These are phyloP conservation scores for Gallirallus australis DNA, from an alignment of 2,797 vertebrate species.

Conservation along the genomic window DNA sequence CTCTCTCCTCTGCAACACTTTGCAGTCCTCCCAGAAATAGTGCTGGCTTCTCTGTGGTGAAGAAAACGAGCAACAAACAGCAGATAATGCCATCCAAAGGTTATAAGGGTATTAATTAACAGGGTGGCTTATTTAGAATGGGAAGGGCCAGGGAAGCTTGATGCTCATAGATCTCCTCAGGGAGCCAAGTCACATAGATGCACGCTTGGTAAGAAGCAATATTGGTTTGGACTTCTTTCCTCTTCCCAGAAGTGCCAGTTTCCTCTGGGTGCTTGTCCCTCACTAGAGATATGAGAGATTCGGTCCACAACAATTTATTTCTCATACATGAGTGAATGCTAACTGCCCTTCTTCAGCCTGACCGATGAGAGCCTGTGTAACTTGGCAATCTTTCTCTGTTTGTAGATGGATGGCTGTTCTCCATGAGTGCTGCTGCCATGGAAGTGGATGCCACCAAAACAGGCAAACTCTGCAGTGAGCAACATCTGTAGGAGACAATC, in stretches of 20 bases:
- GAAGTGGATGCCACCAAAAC: background rate
- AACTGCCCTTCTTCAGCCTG: background rate
- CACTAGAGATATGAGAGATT: background rate
- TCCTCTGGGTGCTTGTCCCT: background rate
- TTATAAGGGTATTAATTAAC: background rate
- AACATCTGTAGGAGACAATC: background rate
- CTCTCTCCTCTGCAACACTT: background rate
- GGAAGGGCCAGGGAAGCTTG: background rate
- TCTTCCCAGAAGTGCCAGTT: background rate
- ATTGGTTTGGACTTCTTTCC: background rate
- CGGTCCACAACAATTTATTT: background rate
- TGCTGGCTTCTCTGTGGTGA: background rate
- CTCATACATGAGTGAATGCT: background rate
- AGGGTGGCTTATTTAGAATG: background rate
- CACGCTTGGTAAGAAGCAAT: background rate
- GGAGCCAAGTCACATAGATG: background rate
- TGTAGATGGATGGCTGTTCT: background rate
- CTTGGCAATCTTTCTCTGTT: background rate
- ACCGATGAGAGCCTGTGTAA: background rate
- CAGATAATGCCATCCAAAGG: accelerated
- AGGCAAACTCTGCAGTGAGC: background rate
- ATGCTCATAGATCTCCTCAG: background rate
- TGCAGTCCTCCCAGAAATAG: background rate
- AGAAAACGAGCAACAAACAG: background rate
- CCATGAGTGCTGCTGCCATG: background rate